phyloP scores from a whole-genome alignment of 1,140 invertebrate genomes.

The Dufourea novaeangliae region DNA sequence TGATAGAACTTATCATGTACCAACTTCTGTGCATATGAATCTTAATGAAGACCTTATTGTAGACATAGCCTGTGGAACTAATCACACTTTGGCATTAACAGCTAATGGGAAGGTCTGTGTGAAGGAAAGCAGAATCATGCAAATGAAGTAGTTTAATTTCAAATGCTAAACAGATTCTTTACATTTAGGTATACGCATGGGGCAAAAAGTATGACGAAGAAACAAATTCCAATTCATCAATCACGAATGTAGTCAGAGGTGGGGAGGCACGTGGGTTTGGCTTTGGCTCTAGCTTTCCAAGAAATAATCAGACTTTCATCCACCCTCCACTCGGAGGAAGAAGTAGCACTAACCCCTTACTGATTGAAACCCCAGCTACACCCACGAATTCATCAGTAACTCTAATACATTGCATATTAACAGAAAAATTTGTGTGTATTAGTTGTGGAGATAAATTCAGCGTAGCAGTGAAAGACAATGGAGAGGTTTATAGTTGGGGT shows the following conservation, averaged over 20 bases:
- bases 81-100: conserved; percentile 85
- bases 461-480: conserved; percentile 84
- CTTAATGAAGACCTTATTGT: conserved; percentile 82
- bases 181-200: conserved; percentile 84
- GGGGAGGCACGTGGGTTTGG: too few species aligned
- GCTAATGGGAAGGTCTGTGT: conserved; percentile 85
- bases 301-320: too few species aligned
- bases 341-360: too few species aligned
- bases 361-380: too few species aligned
- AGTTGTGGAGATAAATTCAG: conserved; percentile 86
- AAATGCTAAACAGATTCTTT: conserved; percentile 1
- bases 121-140: conserved; percentile 10
- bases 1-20: too few species aligned
- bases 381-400: too few species aligned
- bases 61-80: conserved; percentile 85
- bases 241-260: too few species aligned
- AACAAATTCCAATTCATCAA: conserved; percentile 28
- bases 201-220: conserved; percentile 83
- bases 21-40: too few species aligned
- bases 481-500: conserved; percentile 88
- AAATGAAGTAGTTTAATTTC: not conserved
- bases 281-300: too few species aligned
- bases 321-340: too few species aligned
- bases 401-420: too few species aligned
- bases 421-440: conserved; percentile 82